Evolutionary conservation across 23 tunicate species (phyloP).

Genomic region (Phallusia fumigata): DNA sequence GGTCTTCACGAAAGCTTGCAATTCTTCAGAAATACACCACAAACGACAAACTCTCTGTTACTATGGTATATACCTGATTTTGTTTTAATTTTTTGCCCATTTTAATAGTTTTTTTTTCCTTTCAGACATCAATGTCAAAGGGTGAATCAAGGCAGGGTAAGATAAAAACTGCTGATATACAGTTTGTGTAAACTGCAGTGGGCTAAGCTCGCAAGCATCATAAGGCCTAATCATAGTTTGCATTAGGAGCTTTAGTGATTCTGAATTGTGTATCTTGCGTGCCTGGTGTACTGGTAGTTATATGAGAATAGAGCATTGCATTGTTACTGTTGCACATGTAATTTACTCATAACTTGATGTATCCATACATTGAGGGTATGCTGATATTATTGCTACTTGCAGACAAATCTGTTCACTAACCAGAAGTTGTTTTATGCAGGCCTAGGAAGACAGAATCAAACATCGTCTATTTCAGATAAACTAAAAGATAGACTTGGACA

Average conservation of each 20-base stretch:
- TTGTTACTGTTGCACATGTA: too few species aligned
- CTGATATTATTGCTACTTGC: neutral
- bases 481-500: conserved; percentile 66
- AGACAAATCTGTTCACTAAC: too few species aligned
- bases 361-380: too few species aligned
- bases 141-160: conserved; percentile 29
- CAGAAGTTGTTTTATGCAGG: neutral
- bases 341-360: too few species aligned
- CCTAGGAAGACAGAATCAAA: neutral
- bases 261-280: too few species aligned
- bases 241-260: too few species aligned
- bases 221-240: too few species aligned
- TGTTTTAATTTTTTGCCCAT: neutral
- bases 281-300: too few species aligned
- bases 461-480: conserved; percentile 67
- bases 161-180: too few species aligned
- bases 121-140: conserved; percentile 29
- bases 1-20: conserved; percentile 39
- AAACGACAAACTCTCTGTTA: conserved; percentile 39
- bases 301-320: too few species aligned
- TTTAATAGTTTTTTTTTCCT: neutral
- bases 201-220: too few species aligned
- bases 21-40: conserved; percentile 42
- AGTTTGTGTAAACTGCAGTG: neutral
- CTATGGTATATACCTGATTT: conserved; percentile 24